phyloP scores from a whole-genome alignment of 2,888 invertebrate genomes.

The Pandemis corylana region DNA sequence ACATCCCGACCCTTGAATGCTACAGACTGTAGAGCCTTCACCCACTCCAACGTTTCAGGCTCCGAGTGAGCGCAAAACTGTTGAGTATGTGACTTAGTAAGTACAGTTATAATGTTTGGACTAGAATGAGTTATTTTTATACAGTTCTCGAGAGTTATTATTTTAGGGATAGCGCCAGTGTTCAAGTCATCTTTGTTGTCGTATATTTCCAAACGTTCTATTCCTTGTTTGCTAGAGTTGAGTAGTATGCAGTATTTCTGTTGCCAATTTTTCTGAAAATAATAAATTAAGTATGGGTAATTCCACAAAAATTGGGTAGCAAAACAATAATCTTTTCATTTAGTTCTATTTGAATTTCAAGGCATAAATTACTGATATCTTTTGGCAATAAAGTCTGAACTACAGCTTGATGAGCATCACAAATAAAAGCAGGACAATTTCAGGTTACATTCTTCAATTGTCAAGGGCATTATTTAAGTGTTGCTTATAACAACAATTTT shows the following conservation, averaged over 20 bases:
- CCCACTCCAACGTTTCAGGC: constrained; percentile 90
- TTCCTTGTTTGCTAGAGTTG: constrained; percentile 93
- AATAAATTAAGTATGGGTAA: constrained; percentile 36
- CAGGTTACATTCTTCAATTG: neutral
- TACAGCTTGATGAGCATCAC: neutral
- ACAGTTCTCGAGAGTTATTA: constrained; percentile 94
- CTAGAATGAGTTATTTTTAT: constrained; percentile 91
- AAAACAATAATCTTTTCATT: too few relatives aligned
- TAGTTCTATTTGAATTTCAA: neutral
- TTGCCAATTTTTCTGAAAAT: constrained; percentile 92
- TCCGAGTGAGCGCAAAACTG: constrained; percentile 86
- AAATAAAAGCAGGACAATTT: neutral
- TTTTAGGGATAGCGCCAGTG: constrained; percentile 87
- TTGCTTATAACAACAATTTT: neutral
- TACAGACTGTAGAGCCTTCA: constrained; percentile 91
- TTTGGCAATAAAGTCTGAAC: neutral
- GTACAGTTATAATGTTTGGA: constrained; percentile 87
- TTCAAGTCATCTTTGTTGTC: constrained; percentile 91
- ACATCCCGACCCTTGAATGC: constrained; percentile 90
- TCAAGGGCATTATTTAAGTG: neutral
- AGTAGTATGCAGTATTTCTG: constrained; percentile 91
- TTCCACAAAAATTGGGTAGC: too few relatives aligned
- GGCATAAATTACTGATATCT: neutral
- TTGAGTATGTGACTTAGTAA: constrained; percentile 90
- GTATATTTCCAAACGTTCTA: constrained; percentile 93